Percentiles rank a stretch among this genome's conserved stretches.
These are phyloP conservation scores for Anarsia innoxiella DNA, from an alignment of 2,888 invertebrate species.

Conservation along the genomic window DNA sequence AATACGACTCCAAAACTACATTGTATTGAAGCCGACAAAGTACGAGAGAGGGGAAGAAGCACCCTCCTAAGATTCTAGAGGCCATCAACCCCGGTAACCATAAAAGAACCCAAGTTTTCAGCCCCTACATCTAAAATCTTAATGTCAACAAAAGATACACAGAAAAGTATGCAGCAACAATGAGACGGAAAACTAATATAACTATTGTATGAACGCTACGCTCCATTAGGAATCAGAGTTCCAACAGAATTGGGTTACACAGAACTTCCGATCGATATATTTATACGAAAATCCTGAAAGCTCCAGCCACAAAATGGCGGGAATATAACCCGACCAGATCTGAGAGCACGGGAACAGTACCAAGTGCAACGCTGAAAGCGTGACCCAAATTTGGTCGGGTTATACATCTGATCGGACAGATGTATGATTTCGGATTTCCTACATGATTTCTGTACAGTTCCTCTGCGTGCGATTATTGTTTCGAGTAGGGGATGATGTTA, in stretches of 20 bases:
- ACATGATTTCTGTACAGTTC: constrained; percentile 46
- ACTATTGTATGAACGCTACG: constrained; percentile 21
- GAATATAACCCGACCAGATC: constrained; percentile 50
- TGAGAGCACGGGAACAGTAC: constrained; percentile 34
- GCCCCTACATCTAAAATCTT: constrained; percentile 15
- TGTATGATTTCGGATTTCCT: constrained; percentile 61
- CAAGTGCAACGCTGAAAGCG: constrained; percentile 37
- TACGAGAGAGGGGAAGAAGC: constrained; percentile 10
- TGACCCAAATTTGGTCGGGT: constrained; percentile 57
- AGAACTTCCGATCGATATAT: constrained; percentile 67
- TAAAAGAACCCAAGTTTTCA: constrained; percentile 20
- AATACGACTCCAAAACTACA: constrained; percentile 1
- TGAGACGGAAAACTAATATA: constrained; percentile 17
- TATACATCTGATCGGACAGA: constrained; percentile 65
- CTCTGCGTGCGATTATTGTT: constrained; percentile 29
- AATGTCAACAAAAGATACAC: constrained; percentile 50
- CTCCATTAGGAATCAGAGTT: constrained; percentile 32
- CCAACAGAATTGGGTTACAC: constrained; percentile 51
- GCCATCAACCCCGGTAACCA: constrained; percentile 15
- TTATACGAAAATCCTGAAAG: constrained; percentile 39
- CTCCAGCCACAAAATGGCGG: constrained; percentile 70
- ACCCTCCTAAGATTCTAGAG: constrained; percentile 9
- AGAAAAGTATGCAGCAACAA: constrained; percentile 14
- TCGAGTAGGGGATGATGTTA: constrained; percentile 26
- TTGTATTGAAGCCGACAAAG: background rate